Evolutionary conservation across 1,140 invertebrate genomes (phyloP), one percentile per base, ranked within the genome.

Genomic region (Rhopalosiphum maidis): DNA sequence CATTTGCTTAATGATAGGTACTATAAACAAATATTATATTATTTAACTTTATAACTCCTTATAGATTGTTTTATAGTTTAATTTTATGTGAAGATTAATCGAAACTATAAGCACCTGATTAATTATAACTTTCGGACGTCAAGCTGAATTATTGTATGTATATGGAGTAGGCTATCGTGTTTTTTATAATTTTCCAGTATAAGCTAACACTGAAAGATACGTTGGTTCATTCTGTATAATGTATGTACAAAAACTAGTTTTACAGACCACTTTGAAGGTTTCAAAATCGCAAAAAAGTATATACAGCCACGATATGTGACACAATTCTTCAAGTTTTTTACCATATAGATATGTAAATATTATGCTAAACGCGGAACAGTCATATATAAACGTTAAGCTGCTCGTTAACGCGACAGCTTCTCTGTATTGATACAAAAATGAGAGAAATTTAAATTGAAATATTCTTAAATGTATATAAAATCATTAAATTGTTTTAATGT

Each of bases 391-490:
- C 35, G 48, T 54, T 89, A 55, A 89, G 48, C 22, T 41, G 6
- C 18, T 48, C 46, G 43, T 88, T n/a, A 88, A 87, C 15, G 23
- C 18, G 25, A 46, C 85, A n/a, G 85, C 21, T 87, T 87, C 30
- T 21, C 15, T 30, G 18, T 48, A 46, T 87, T 85, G 2, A 41
- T 43, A 85, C 23, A 1, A 51, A 87, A 89, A 48, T 21, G 22
- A 54, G 48, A 89, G 35, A 89, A 89, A 89, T 54, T n/a, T 2
- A 54, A 37, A 89, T 54, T 89, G 54, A 54, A 48, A 89, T 54
- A 7, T 89, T 89, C 54, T 30, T 54, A 7, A 18, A 3, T 35
- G 23, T 11, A 30, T n/a, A 35, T 0, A 87, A 87, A 51, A 8
- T 46, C 43, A 89, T 89, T 89, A 22, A 37, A 35, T 89, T 54